Percentiles rank a stretch among this genome's conserved stretches.
These are phyloP conservation scores for Bolinopsis microptera DNA, from an alignment of 37 sponge, comb jelly and placozoan genomes.

Conservation along the genomic window DNA sequence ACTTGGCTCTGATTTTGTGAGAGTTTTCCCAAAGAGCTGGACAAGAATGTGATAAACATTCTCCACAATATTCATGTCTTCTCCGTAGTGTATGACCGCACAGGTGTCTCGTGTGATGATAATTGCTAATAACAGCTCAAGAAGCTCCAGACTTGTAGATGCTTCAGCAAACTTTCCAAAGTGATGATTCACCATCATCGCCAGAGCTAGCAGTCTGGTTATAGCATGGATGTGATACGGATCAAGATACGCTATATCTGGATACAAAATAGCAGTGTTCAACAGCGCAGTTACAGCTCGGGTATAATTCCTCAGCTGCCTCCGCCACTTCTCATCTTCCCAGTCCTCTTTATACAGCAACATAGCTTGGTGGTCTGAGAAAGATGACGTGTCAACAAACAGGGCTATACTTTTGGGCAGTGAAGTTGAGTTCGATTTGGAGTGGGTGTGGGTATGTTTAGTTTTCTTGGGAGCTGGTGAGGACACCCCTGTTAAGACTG, in stretches of 20 bases:
- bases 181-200: not conserved
- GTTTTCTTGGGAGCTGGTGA: not conserved
- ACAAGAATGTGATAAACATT: conserved; percentile 48
- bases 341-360: not conserved
- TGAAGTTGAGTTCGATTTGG: conserved; percentile 26
- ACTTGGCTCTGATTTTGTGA: not conserved
- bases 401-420: conserved; percentile 32
- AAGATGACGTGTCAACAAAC: conserved; percentile 35
- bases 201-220: conserved; percentile 14
- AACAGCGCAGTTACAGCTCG: conserved; percentile 33
- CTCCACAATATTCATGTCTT: conserved; percentile 58
- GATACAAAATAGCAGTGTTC: conserved; percentile 32
- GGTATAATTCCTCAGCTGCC: conserved; percentile 11
- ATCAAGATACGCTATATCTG: conserved; percentile 35
- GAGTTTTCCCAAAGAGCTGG: conserved; percentile 28
- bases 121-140: conserved; percentile 31
- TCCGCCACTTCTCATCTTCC: conserved; percentile 23
- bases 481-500: not conserved
- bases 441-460: conserved; percentile 18
- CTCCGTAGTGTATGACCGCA: conserved; percentile 41
- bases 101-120: conserved; percentile 40
- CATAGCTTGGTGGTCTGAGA: not conserved
- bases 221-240: conserved; percentile 65
- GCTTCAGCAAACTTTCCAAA: not conserved
- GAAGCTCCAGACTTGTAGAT: not conserved